Evolutionary conservation across 2,797 vertebrate genomes (phyloP), one percentile per base, ranked within the genome.

Genomic region (Takifugu ocellatus): DNA sequence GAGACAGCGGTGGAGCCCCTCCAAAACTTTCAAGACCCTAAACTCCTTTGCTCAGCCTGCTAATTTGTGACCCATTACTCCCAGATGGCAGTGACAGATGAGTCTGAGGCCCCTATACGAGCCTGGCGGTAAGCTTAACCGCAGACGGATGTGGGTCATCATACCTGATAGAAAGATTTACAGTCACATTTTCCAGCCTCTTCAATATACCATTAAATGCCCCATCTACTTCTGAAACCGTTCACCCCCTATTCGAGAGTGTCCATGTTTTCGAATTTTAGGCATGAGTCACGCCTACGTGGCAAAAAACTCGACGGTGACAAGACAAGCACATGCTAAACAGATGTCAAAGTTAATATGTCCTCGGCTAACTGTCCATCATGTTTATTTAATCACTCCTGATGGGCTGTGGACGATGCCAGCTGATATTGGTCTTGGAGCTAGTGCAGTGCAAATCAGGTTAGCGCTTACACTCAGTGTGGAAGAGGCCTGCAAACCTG

Each of bases 301-400:
- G 6, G 44, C 9, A 6, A 6, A 5, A n/a, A 21, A 8, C 44
- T 14, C 56, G 36, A 50, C 48, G 42, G 2, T 58, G 70, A 70
- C 68, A 14, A n/a, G 3, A 55, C 63, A 29, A 74, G 54, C 55
- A 24, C 48, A 54, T 54, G 31, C 51, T 67, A 77, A 78, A 61
- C 63, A 60, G 57, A 86, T 56, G 57, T 87, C 72, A 76, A 51
- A 42, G 56, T 72, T 72, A 72, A 72, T 58, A 76, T 57, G 59
- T 65, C 68, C 65, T 67, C 64, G 56, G 67, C 84, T 74, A 78
- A 63, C 77, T 74, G 78, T 77, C 79, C 74, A 67, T 80, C 84
- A 77, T 74, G 61, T 80, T 87, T 84, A 89, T 90, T 81, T 77
- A 87, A 91, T 91, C 84, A 77, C 65, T 80, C 62, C 50, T 75